Conservation (phyloP, 2,797 vertebrate species). For the Decapterus maruadsi region DNA sequence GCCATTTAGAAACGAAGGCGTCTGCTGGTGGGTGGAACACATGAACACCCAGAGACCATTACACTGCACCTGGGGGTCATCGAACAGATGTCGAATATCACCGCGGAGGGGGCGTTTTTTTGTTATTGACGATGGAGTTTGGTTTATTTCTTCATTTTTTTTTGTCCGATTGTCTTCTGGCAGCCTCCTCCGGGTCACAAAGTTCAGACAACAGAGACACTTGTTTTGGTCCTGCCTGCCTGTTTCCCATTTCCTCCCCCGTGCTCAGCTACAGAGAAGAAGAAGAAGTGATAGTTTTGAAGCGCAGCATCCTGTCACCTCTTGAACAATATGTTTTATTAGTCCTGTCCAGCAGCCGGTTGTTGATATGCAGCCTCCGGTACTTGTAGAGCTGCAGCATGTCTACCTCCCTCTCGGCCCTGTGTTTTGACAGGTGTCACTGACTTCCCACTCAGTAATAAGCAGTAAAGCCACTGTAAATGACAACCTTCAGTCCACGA, state of each 20-base stretch:
- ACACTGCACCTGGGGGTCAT: slow-evolving; percentile 43
- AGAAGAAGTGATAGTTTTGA: slow-evolving; percentile 49
- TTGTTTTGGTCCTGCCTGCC: not conserved
- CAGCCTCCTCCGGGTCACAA: slow-evolving; percentile 4
- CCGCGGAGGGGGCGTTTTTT: slow-evolving; percentile 13
- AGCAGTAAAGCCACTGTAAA: slow-evolving; percentile 68
- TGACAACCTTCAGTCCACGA: slow-evolving; percentile 73
- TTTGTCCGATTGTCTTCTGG: slow-evolving; percentile 19
- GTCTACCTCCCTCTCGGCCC: slow-evolving; percentile 63
- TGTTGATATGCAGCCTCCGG: slow-evolving; percentile 62
- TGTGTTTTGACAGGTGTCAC: slow-evolving; percentile 75
- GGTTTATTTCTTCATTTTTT: slow-evolving; percentile 4
- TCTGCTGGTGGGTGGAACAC: slow-evolving; percentile 59
- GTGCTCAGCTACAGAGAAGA: slow-evolving; percentile 18
- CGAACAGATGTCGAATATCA: slow-evolving; percentile 49
- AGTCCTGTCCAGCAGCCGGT: slow-evolving; percentile 60
- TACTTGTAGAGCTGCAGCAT: slow-evolving; percentile 53
- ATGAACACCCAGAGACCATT: slow-evolving; percentile 57
- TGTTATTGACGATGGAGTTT: slow-evolving; percentile 42
- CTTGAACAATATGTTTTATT: slow-evolving; percentile 64
- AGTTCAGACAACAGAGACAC: slow-evolving; percentile 11
- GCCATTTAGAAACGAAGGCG: slow-evolving; percentile 40
- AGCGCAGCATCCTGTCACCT: slow-evolving; percentile 60
- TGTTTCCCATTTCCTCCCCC: slow-evolving; percentile 26
- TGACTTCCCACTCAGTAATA: slow-evolving; percentile 68